A percentile compares a stretch with the other conserved stretches of the same genome.
phyloP scores from a whole-genome alignment of 2,797 vertebrate genomes.

The Liasis olivaceus region DNA sequence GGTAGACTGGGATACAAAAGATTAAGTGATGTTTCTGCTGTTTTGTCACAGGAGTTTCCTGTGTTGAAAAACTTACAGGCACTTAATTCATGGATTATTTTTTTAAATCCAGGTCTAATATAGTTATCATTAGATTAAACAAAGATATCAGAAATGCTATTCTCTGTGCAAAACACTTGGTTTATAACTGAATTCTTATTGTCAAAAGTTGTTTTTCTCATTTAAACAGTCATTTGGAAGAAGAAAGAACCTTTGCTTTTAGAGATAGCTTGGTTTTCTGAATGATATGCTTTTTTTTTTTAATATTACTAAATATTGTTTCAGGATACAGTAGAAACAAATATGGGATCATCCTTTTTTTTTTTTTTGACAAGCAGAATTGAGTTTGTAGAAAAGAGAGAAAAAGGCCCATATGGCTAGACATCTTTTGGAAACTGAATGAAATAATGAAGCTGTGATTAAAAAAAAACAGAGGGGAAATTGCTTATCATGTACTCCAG shows the following conservation, averaged over 20 bases:
- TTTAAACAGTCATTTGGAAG: neutral
- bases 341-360: neutral
- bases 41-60: neutral
- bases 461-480: neutral
- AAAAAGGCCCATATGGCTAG: neutral
- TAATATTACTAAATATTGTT: conserved; percentile 9
- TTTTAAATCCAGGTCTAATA: neutral
- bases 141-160: neutral
- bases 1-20: neutral
- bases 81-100: neutral
- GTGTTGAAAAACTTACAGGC: neutral
- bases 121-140: neutral
- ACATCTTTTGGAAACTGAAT: conserved; percentile 6
- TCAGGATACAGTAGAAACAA: conserved; percentile 21
- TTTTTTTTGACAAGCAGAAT: neutral
- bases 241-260: neutral
- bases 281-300: neutral
- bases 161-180: neutral
- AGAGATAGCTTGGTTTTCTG: neutral
- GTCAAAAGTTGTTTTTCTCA: neutral
- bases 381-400: neutral
- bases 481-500: neutral
- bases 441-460: neutral
- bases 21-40: neutral
- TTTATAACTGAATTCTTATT: neutral